Conservation (phyloP, 2,797 vertebrate species). For the Etheostoma nigrum region DNA sequence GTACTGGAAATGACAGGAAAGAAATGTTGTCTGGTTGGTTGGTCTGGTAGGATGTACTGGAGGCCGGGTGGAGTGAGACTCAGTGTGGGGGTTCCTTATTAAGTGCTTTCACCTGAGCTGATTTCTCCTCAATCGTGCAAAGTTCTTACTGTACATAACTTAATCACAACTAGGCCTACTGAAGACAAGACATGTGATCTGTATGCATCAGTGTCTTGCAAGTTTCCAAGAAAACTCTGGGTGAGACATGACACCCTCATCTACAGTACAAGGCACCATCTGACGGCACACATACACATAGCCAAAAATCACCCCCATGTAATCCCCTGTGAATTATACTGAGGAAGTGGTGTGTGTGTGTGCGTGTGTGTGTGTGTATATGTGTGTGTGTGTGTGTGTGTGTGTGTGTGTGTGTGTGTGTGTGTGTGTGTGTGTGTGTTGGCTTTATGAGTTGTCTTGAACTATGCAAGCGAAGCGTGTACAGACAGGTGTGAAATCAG, state of each 20-base stretch:
- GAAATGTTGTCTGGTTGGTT: no score
- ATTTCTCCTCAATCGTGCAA: not conserved
- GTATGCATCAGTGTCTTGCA: not conserved
- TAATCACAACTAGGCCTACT: not conserved
- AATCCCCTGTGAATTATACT: not conserved
- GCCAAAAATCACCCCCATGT: constrained; percentile 10
- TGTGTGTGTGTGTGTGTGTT: no score
- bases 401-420: no score
- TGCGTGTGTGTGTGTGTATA: not conserved
- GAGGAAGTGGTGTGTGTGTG: not conserved
- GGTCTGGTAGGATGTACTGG: no score
- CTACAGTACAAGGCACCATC: constrained; percentile 20
- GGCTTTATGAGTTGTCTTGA: constrained; percentile 22
- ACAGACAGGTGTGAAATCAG: constrained; percentile 58
- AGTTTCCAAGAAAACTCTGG: constrained; percentile 6
- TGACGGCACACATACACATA: constrained; percentile 3
- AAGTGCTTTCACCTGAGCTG: no score
- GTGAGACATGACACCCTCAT: constrained; percentile 21
- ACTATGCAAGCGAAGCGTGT: constrained; percentile 5
- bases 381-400: no score
- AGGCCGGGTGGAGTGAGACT: no score
- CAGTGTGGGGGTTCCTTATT: no score
- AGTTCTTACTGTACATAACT: not conserved
- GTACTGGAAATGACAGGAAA: no score
- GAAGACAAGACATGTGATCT: not conserved